Base-by-base conservation (phyloP, 2,797 vertebrate genomes). In the Tachyglossus aculeatus region DNA sequence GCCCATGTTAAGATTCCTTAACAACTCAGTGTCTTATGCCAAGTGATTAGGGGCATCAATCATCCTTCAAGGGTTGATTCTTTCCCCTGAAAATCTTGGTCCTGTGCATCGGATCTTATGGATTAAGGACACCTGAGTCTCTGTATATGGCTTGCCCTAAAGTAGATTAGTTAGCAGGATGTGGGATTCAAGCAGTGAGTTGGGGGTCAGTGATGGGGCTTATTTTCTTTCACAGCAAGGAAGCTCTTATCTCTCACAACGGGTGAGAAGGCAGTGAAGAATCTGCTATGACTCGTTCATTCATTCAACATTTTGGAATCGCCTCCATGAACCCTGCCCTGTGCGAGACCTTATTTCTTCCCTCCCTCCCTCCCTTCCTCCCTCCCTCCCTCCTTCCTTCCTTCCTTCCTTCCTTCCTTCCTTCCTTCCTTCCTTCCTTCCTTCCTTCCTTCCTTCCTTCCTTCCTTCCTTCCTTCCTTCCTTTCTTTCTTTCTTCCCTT, bases 341-440 rank as follows among this genome's bases (percentile, higher is more conserved):
- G 6, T 1, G 10, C 24, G n/a, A n/a, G n/a, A 1, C 14, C 19
- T 8, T 16, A 15, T 21, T 4, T 6, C 9, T 4, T 6, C 9
- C 19, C 2, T 2, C 21, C 10, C 3, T 10, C 8, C 8, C 1
- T 47, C 22, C 6, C 24, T 5, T 7, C 19, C 39, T 21, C 11
- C 3, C 13, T 47, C 24, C 24, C 4, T 16, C 21, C 3, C 50
- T 36, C 12, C 3, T 9, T 4, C 32, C 52, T 36, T 36, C 52
- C 52, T 37, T 54, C 51, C 31, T 54, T 54, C 51, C 31, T 54
- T 37, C 51, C 51, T 54, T 54, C 51, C 51, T 37, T 54, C 51
- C 51, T 54, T 54, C 51, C 31, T 54, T 54, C 51, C 51, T 37
- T 54, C 31, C 31, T 54, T 54, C 51, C 31, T 24, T 37, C 31